phyloP scores from a whole-genome alignment of 2,888 invertebrate genomes.

The Hypselothyrea guttata region DNA sequence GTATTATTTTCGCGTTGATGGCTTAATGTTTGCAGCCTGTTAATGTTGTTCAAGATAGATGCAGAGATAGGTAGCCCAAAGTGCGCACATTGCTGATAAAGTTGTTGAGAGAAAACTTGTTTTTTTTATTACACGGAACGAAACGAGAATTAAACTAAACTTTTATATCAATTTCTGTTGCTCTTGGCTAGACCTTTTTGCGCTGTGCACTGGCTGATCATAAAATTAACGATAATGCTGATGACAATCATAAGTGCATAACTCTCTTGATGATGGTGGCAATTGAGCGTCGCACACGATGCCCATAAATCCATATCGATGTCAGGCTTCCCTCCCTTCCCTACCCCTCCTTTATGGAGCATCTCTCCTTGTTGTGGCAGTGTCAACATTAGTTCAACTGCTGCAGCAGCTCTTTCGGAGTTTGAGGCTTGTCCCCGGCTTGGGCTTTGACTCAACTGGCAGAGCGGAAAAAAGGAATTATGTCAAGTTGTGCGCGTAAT shows the following conservation, averaged over 20 bases:
- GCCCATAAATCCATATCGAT: slow-evolving; percentile 72
- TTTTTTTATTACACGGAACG: slow-evolving; percentile 17
- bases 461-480: slow-evolving; percentile 73
- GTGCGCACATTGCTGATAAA: slow-evolving; percentile 62
- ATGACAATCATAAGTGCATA: slow-evolving; percentile 17
- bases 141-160: neutral
- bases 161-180: neutral
- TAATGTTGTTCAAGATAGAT: slow-evolving; percentile 56
- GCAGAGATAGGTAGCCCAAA: slow-evolving; percentile 25
- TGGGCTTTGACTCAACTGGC: slow-evolving; percentile 39
- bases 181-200: slow-evolving; percentile 11
- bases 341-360: slow-evolving; percentile 19
- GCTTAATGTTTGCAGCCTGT: slow-evolving; percentile 65
- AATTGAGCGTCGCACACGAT: slow-evolving; percentile 55
- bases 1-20: slow-evolving; percentile 75
- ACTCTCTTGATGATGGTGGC: slow-evolving; percentile 33
- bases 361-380: slow-evolving; percentile 17
- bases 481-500: slow-evolving; percentile 79
- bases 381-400: slow-evolving; percentile 50
- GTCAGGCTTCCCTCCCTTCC: slow-evolving; percentile 19
- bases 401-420: slow-evolving; percentile 48
- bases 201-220: slow-evolving; percentile 30
- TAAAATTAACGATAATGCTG: slow-evolving; percentile 20
- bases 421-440: slow-evolving; percentile 15
- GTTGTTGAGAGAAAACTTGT: slow-evolving; percentile 73